Percentiles rank a stretch among this genome's conserved stretches.
Conservation (phyloP, 2,113 vertebrate species). For the Stigmatopora nigra region DNA sequence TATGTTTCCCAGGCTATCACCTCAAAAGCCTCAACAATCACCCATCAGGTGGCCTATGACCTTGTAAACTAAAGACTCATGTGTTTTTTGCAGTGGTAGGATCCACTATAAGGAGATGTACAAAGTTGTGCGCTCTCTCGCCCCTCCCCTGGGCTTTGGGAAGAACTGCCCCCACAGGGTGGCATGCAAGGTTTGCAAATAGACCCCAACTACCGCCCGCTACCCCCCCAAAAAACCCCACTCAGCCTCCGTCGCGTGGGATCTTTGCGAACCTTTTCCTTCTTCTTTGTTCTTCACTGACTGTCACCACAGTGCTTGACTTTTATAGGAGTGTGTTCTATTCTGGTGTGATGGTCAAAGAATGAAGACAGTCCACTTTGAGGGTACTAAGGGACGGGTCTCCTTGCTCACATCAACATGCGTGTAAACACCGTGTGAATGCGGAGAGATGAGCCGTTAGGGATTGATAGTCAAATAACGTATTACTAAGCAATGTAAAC, state of each 20-base stretch:
- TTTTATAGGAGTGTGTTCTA: slow-evolving; percentile 36
- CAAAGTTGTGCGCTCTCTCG: slow-evolving; percentile 99
- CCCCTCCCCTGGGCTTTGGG: slow-evolving; percentile 99
- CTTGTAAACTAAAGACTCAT: slow-evolving; percentile 70
- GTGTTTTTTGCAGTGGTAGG: slow-evolving; percentile 97
- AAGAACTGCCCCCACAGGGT: slow-evolving; percentile 99
- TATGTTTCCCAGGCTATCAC: too few species aligned
- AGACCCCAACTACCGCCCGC: too few species aligned
- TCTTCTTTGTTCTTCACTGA: slow-evolving; percentile 48
- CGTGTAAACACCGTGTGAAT: not conserved
- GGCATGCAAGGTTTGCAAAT: slow-evolving; percentile 98
- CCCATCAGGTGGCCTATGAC: slow-evolving; percentile 6
- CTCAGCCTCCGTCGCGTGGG: slow-evolving; percentile 52
- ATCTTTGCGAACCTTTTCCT: slow-evolving; percentile 61
- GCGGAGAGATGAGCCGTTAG: not conserved
- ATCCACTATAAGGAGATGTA: slow-evolving; percentile 99
- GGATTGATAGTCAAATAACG: not conserved
- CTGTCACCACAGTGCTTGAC: slow-evolving; percentile 35
- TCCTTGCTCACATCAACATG: slow-evolving; percentile 1
- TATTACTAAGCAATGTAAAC: too few species aligned
- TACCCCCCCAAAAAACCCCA: slow-evolving; percentile 55
- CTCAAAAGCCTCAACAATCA: not conserved
- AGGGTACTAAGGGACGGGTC: slow-evolving; percentile 51
- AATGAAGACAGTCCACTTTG: slow-evolving; percentile 53
- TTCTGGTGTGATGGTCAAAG: slow-evolving; percentile 51